Conservation (phyloP, 2,888 invertebrate genomes). For the Philaethria dido region DNA sequence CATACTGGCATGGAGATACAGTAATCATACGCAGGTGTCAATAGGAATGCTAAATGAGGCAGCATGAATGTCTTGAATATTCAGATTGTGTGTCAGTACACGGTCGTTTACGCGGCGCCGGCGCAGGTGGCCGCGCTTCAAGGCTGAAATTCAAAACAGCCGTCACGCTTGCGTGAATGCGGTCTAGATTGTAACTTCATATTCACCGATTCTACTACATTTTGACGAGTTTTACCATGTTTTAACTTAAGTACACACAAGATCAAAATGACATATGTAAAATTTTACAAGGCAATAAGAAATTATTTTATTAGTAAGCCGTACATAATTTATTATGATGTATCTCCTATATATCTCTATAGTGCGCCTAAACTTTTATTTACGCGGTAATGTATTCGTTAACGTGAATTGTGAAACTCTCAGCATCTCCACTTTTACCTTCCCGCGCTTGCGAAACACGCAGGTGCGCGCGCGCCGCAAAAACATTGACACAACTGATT, state of each 20-base stretch:
- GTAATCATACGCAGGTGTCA: constrained; percentile 76
- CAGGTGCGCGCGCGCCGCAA: constrained; percentile 85
- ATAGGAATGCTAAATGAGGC: constrained; percentile 75
- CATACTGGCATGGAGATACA: constrained; percentile 41
- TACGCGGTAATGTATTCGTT: constrained; percentile 60
- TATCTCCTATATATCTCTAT: not conserved
- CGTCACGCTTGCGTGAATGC: constrained; percentile 80
- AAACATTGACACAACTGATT: constrained; percentile 76
- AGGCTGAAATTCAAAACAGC: constrained; percentile 84
- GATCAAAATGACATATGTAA: not conserved
- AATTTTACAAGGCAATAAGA: not conserved
- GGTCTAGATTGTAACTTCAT: constrained; percentile 65
- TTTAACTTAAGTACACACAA: not conserved
- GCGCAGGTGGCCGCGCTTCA: constrained; percentile 85
- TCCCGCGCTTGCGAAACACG: constrained; percentile 82
- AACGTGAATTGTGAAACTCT: constrained; percentile 74
- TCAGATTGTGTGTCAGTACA: constrained; percentile 82
- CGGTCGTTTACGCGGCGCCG: constrained; percentile 85
- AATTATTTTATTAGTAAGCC: not conserved
- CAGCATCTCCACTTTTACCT: constrained; percentile 82
- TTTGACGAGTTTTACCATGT: constrained; percentile 36
- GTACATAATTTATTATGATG: not conserved
- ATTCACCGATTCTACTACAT: constrained; percentile 56
- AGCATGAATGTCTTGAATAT: constrained; percentile 81
- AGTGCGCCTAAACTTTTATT: constrained; percentile 46